Base-by-base conservation (phyloP, 1,140 invertebrate species). In the Acromyrmex echinatior region DNA sequence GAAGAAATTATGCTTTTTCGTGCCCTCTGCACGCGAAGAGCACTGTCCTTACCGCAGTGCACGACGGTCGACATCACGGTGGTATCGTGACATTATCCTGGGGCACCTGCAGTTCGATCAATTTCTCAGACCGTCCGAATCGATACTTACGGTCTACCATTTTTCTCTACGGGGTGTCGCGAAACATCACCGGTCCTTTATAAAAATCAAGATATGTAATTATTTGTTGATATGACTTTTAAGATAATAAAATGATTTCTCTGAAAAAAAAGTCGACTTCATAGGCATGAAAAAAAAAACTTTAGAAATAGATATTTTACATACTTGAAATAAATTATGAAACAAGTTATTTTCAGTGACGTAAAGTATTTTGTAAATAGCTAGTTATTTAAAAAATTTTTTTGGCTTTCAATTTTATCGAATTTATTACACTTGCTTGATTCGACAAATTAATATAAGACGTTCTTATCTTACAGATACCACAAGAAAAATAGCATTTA, bases 81-180 rank as follows among this genome's bases (percentile, higher is more conserved):
- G 66, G 68, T 87, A 89, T 92, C 71, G 63, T 85, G 80, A 84
- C 45, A 89, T 91, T 90, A 91, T 92, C 81, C 84, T 85, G 65
- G 62, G 86, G 63, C 88, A 93, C 93, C 94, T 93, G 94, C 94
- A 95, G 91, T 95, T 93, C 92, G 92, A 95, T 95, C 94, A 94
- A 95, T 95, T 95, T 93, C 90, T 86, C 80, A 66, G 70, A 78
- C 73, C 53, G 63, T 87, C 70, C 71, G 62, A 77, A 87, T 86
- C 85, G 76, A 80, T 85, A 82, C 66, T 65, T 80, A 87, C 62
- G 70, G 74, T 81, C 68, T 80, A 87, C 65, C 76, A 84, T 76
- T 84, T 84, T 84, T 84, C 58, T 84, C 70, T 84, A 84, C 80
- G n/a, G 80, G 80, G 80, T 84, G 80, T 84, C 80, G 70, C 70